Evolutionary conservation across 2,888 invertebrate species (phyloP).

Genomic region (Caenorhabditis virilis): DNA sequence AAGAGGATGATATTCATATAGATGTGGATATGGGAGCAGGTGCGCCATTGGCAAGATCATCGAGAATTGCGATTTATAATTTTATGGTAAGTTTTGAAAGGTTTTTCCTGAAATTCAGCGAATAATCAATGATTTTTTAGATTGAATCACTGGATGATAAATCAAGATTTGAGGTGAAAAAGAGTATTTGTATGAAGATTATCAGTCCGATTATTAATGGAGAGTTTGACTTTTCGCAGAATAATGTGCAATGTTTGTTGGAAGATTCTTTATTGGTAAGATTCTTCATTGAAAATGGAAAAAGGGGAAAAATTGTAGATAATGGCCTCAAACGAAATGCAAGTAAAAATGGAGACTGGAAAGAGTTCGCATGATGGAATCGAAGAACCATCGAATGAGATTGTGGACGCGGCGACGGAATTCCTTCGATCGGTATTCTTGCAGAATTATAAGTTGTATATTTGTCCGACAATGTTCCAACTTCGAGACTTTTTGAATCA

Average conservation of each 20-base stretch:
- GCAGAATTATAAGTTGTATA: conserved; percentile 21
- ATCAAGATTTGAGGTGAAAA: conserved; percentile 24
- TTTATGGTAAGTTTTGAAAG: conserved; percentile 14
- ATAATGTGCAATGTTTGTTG: conserved; percentile 19
- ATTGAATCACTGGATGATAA: conserved; percentile 32
- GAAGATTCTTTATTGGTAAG: conserved; percentile 33
- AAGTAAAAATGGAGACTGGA: conserved; percentile 29
- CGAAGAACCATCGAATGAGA: conserved; percentile 19
- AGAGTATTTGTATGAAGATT: conserved; percentile 20
- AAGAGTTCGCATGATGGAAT: conserved; percentile 20
- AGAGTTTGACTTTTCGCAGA: conserved; percentile 25
- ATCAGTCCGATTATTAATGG: conserved; percentile 29
- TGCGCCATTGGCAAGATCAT: conserved; percentile 18
- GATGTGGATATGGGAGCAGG: conserved; percentile 31
- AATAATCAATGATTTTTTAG: conserved; percentile 1
- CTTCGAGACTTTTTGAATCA: conserved; percentile 27
- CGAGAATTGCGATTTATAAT: conserved; percentile 35
- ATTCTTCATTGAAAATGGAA: too few species aligned
- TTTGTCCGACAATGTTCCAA: conserved; percentile 17
- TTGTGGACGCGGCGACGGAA: conserved; percentile 12
- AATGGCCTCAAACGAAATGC: conserved; percentile 36
- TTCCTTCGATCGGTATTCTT: conserved; percentile 28
- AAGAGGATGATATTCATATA: conserved; percentile 15
- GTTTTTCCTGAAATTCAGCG: neutral
- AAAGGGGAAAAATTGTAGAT: too few species aligned